phyloP scores from a whole-genome alignment of 2,113 vertebrate species.

The Cyphomyrus plagiostoma region DNA sequence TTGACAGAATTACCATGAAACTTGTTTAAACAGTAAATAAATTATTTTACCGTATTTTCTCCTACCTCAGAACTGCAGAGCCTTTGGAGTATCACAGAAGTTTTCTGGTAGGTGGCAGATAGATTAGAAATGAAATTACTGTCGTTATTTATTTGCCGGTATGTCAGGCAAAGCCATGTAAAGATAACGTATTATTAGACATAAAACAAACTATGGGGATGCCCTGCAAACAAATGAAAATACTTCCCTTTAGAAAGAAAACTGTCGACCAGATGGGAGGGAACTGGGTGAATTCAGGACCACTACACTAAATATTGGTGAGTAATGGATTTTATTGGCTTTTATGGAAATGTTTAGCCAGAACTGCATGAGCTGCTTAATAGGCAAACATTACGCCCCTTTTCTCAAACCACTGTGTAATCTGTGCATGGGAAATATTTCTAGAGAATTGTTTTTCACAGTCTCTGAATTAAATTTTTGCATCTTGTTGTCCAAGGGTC shows the following conservation, averaged over 20 bases:
- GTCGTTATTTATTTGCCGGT: not conserved
- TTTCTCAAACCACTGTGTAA: not conserved
- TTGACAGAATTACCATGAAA: not conserved
- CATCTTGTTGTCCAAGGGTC: conserved; percentile 65
- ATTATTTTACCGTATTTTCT: conserved; percentile 19
- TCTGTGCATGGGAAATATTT: not conserved
- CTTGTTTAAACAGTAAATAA: not conserved
- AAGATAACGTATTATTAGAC: not conserved
- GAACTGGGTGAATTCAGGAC: conserved; percentile 86
- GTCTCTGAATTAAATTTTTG: not conserved
- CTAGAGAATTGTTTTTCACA: not conserved
- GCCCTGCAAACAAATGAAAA: not conserved
- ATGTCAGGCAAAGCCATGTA: not conserved
- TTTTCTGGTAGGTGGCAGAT: conserved; percentile 76
- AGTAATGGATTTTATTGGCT: conserved; percentile 38
- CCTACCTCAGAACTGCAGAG: conserved; percentile 74
- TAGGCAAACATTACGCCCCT: not conserved
- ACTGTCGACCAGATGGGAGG: conserved; percentile 89
- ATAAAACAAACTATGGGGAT: not conserved
- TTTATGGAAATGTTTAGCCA: no score
- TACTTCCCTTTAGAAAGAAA: conserved; percentile 75
- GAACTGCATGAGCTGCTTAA: not conserved
- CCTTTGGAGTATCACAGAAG: conserved; percentile 90
- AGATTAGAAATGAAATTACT: not conserved
- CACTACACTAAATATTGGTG: conserved; percentile 92